These are phyloP conservation scores for Ondatra zibethicus DNA, from an alignment of 2,113 vertebrate species.

Conservation along the genomic window DNA sequence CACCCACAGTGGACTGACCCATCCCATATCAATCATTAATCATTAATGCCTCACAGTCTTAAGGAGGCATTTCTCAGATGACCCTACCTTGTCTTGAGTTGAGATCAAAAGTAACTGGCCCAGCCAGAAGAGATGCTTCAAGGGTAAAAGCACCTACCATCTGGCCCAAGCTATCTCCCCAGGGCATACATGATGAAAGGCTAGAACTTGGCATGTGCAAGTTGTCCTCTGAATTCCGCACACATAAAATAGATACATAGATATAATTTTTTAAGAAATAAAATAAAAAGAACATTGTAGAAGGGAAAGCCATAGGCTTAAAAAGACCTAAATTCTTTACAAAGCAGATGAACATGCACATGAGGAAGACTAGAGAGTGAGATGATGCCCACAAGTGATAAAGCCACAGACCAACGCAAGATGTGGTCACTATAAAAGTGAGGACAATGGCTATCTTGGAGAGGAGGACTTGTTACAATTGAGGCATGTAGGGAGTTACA, in stretches of 20 bases:
- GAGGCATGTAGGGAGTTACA: not conserved
- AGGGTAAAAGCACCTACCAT: not conserved
- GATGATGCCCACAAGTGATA: not conserved
- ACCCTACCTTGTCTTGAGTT: not conserved
- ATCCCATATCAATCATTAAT: not conserved
- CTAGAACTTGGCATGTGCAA: not conserved
- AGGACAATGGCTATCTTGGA: not conserved
- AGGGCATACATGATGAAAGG: not conserved
- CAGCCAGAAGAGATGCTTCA: not conserved
- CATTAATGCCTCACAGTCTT: not conserved
- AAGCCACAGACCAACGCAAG: conserved; percentile 9
- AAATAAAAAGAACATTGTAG: not conserved
- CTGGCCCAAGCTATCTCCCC: not conserved
- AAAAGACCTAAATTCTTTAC: not conserved
- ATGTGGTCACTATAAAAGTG: not conserved
- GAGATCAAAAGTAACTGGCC: not conserved
- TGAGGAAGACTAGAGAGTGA: not conserved
- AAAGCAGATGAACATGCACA: not conserved
- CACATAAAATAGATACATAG: not conserved
- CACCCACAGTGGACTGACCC: not conserved
- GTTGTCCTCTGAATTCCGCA: not conserved
- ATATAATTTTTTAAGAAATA: not conserved
- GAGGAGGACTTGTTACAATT: not conserved
- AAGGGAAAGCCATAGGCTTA: not conserved
- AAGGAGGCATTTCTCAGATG: not conserved